Evolutionary conservation across 2,113 vertebrate species (phyloP).

Genomic region (Dicentrarchus labrax): DNA sequence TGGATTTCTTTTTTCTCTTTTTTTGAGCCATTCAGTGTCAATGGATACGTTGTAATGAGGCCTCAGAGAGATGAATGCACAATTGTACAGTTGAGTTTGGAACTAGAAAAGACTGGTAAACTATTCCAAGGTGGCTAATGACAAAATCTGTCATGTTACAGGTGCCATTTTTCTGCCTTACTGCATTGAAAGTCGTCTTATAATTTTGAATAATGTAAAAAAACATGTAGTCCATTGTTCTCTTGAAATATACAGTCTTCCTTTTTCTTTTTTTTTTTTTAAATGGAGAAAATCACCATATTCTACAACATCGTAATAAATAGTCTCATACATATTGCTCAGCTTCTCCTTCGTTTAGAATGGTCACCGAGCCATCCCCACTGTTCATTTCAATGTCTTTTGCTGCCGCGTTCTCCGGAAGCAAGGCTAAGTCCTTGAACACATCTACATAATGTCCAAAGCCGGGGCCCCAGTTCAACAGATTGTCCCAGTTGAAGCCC

Average conservation of each 20-base stretch:
- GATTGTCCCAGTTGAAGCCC: slow-evolving; percentile 97
- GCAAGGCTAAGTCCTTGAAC: slow-evolving; percentile 96
- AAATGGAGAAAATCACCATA: slow-evolving; percentile 70
- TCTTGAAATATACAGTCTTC: slow-evolving; percentile 75
- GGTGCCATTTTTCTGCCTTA: slow-evolving; percentile 82
- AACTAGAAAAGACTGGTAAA: slow-evolving; percentile 67
- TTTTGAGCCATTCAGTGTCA: slow-evolving; percentile 32
- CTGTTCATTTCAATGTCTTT: slow-evolving; percentile 91
- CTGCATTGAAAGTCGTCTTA: slow-evolving; percentile 86
- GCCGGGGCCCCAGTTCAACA: slow-evolving; percentile 98
- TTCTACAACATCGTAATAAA: slow-evolving; percentile 79
- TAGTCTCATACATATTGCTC: slow-evolving; percentile 95
- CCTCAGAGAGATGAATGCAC: slow-evolving; percentile 46
- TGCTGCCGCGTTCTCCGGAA: slow-evolving; percentile 91
- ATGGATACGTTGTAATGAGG: slow-evolving; percentile 51
- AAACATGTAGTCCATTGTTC: slow-evolving; percentile 72
- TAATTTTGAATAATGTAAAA: slow-evolving; percentile 62
- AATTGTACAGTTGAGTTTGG: slow-evolving; percentile 41
- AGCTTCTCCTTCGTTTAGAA: slow-evolving; percentile 91
- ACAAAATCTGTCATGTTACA: slow-evolving; percentile 56
- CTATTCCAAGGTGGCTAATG: slow-evolving; percentile 66
- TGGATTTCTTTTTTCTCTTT: slow-evolving; percentile 29
- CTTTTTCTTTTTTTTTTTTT: slow-evolving; percentile 29
- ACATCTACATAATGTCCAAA: slow-evolving; percentile 98
- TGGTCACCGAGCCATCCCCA: slow-evolving; percentile 87